Evolutionary conservation across 1,140 invertebrate species (phyloP), one percentile per base, ranked within the genome.

Genomic region (Zaprionus taronus): DNA sequence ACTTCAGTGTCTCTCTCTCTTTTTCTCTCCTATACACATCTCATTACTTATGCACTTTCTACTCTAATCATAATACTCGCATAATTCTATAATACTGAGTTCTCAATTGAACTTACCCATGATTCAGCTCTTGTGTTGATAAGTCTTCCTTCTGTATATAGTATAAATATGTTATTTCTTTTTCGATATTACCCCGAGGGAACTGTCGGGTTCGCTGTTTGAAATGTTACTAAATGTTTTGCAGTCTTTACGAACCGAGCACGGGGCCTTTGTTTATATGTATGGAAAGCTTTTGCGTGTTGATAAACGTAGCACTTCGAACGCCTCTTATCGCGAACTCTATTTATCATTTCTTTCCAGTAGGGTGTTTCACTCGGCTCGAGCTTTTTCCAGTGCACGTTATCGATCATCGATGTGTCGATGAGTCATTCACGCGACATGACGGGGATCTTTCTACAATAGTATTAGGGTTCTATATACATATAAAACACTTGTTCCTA

Each of bases 41-140:
- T 7, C 41, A 2, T 6, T 14, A 36, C 34, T 36, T 14, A 36
- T 36, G 31, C 9, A 38, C 14, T 44, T 5, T 44, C 6, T 17
- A 17, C n/a, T 17, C 5, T 9, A 17, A n/a, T 17, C n/a, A 38
- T 20, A 15, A 58, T 38, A 64, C 14, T 7, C 34, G 7, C 1
- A 11, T 38, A 38, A 15, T 38, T 36, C 3, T 26, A 15, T 31
- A 9, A 22, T 15, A 31, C 7, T 11, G 2, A 11, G 28, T 9
- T 31, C 28, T 31, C 2, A 2, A 9, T 34, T 11, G 3, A 63
- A 70, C 67, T 38, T 56, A 75, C 72, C 72, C 72, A 75, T 75
- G 72, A 75, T 75, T 70, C 72, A 70, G 44, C 36, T 31, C 26
- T 12, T 24, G n/a, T 12, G 20, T 17, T 66, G 70, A 72, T 72